Base-by-base conservation (phyloP, 1,140 invertebrate genomes). In the Oppia nitens region DNA sequence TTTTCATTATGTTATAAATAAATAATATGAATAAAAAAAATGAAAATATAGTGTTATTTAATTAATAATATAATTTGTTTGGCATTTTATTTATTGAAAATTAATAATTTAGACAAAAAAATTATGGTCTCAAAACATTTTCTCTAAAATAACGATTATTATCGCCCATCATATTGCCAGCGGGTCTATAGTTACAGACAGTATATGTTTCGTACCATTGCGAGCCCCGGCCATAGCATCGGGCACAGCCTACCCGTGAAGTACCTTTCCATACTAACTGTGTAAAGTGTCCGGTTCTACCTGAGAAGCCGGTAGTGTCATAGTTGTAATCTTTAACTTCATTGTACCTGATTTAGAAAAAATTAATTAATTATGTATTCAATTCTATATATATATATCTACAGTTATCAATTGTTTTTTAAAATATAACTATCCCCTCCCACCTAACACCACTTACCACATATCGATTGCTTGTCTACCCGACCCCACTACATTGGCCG, bases 211-310 rank as follows among this genome's bases (percentile, higher is more conserved):
- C 32, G 32, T 40, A 40, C 32, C 32, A 40, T 9, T 17, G 6
- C 6, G 6, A 9, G 6, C 6, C 32, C 17, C 17, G 32, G 17
- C 32, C 32, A 40, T 17, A 6, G 17, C 32, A 40, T 9, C 17
- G 84, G 17, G 86, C 87, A 2, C 92, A 79, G 0, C 89, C 89
- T 66, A 91, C 80, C 65, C 82, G 6, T 48, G 78, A 77, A 6
- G 82, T 84, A 4, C 74, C 78, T 27, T 80, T 79, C 89, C 89
- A 94, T 17, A 93, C 83, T 68, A 94, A 75, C 73, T 93, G 88
- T 0, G 87, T 89, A 71, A 92, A 93, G 68, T 92, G 85, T 65
- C 85, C 86, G n/a, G 59, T 60, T 57, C 47, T 48, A 17, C 23
- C 45, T 4, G n/a, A 25, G 23, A 60, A 60, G 23, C 51, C 1